Conservation (phyloP, 2,113 vertebrate genomes). For the Atractosteus spatula region DNA sequence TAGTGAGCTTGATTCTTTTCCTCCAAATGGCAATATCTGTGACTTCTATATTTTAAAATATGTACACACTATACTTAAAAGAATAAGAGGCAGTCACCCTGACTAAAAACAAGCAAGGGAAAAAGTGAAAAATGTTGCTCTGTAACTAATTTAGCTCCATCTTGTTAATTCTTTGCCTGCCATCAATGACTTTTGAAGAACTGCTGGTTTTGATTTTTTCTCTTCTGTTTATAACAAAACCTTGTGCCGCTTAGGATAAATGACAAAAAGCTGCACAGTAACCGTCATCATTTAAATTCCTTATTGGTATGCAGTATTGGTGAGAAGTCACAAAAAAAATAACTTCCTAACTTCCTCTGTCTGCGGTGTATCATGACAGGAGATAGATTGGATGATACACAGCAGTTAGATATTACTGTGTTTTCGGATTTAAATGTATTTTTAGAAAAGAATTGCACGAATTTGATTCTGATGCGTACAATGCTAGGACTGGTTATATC, state of each 20-base stretch:
- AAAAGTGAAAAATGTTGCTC: slow-evolving; percentile 23
- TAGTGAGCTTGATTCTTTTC: slow-evolving; percentile 23
- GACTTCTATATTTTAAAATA: slow-evolving; percentile 22
- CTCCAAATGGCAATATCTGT: slow-evolving; percentile 39
- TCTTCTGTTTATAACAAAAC: slow-evolving; percentile 38
- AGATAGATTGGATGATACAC: slow-evolving; percentile 35
- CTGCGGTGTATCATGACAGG: slow-evolving; percentile 28
- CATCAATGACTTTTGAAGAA: slow-evolving; percentile 24
- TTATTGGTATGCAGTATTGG: slow-evolving; percentile 35
- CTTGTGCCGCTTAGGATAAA: slow-evolving; percentile 35
- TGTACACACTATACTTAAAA: slow-evolving; percentile 28
- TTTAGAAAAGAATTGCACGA: slow-evolving; percentile 40
- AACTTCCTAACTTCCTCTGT: slow-evolving; percentile 37
- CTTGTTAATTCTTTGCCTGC: slow-evolving; percentile 16
- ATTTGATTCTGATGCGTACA: slow-evolving; percentile 35
- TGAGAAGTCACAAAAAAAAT: slow-evolving; percentile 33
- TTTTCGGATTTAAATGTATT: slow-evolving; percentile 45
- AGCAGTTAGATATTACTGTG: slow-evolving; percentile 23
- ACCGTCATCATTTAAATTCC: slow-evolving; percentile 34
- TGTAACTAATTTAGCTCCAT: slow-evolving; percentile 21
- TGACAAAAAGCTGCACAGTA: slow-evolving; percentile 36
- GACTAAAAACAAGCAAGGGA: slow-evolving; percentile 12
- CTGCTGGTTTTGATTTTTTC: slow-evolving; percentile 31
- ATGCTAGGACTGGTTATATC: slow-evolving; percentile 24
- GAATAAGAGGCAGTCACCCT: slow-evolving; percentile 16